These are phyloP conservation scores for Clunio marinus DNA, from an alignment of 2,888 invertebrate genomes.

Conservation along the genomic window DNA sequence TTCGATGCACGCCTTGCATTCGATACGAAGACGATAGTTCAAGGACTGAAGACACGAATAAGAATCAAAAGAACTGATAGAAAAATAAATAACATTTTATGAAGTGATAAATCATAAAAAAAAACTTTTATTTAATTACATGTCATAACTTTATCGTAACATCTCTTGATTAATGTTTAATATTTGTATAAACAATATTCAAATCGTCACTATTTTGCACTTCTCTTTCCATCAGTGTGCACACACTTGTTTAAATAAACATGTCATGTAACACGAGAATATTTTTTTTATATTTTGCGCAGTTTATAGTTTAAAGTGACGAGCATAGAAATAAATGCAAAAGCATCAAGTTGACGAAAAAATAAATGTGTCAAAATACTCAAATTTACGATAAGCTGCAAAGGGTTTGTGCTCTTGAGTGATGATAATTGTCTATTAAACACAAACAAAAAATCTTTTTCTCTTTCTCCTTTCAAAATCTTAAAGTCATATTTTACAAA, in stretches of 20 bases:
- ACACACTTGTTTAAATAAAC: slow-evolving; percentile 29
- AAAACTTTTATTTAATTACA: too few species aligned
- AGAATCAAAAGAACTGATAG: too few species aligned
- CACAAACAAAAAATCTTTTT: slow-evolving; percentile 14
- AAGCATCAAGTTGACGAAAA: slow-evolving; percentile 9
- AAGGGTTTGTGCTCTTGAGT: background rate
- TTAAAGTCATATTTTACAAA: background rate
- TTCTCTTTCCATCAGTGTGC: background rate
- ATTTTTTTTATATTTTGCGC: slow-evolving; percentile 23
- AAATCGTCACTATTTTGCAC: background rate
- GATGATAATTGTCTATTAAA: slow-evolving; percentile 28
- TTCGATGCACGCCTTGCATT: slow-evolving; percentile 18
- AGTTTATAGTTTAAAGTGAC: background rate
- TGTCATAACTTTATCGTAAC: too few species aligned
- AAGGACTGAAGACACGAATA: slow-evolving; percentile 16
- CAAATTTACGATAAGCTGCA: slow-evolving; percentile 19
- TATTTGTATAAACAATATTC: background rate
- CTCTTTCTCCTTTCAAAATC: background rate
- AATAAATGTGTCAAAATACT: slow-evolving; percentile 27
- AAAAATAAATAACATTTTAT: too few species aligned
- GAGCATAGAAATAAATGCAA: background rate
- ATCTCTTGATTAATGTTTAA: background rate
- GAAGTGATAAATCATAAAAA: too few species aligned
- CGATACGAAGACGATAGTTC: too few species aligned
- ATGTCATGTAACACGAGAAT: slow-evolving; percentile 20